Evolutionary conservation across 1,140 invertebrate genomes (phyloP).

Genomic region (Leptinotarsa texana): DNA sequence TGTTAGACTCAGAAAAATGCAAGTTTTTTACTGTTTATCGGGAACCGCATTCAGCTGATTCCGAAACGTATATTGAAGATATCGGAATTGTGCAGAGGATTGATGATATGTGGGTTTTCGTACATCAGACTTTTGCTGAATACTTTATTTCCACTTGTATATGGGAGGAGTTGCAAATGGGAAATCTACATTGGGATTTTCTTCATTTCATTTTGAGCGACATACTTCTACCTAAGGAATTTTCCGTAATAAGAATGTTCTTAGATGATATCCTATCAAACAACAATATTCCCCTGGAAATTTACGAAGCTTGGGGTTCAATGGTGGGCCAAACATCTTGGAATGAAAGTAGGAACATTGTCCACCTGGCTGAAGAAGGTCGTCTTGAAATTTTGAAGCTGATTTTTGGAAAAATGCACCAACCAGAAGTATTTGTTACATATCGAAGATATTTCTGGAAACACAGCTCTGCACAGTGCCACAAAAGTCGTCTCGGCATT

Average conservation of each 20-base stretch:
- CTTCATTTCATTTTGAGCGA: not conserved
- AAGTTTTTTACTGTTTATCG: not conserved
- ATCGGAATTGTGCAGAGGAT: not conserved
- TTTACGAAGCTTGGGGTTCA: not conserved
- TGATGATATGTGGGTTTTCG: not conserved
- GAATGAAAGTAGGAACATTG: not conserved
- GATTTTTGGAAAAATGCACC: not conserved
- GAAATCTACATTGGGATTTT: not conserved
- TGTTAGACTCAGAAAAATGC: not conserved
- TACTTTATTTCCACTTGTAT: not conserved
- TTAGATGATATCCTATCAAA: not conserved
- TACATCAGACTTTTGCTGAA: not conserved
- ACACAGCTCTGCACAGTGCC: not conserved
- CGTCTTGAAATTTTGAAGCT: not conserved
- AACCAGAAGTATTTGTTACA: not conserved
- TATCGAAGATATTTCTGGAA: not conserved
- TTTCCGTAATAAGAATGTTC: not conserved
- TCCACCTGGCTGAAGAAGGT: not conserved
- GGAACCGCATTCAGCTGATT: not conserved
- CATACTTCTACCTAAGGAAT: not conserved
- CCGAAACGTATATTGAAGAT: not conserved
- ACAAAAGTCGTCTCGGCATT: not conserved
- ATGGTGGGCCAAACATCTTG: not conserved
- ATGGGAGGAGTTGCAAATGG: not conserved
- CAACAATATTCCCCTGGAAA: not conserved